These are phyloP conservation scores for Pomatorhinus ruficollis DNA, from an alignment of 2,113 vertebrate genomes.

Conservation along the genomic window DNA sequence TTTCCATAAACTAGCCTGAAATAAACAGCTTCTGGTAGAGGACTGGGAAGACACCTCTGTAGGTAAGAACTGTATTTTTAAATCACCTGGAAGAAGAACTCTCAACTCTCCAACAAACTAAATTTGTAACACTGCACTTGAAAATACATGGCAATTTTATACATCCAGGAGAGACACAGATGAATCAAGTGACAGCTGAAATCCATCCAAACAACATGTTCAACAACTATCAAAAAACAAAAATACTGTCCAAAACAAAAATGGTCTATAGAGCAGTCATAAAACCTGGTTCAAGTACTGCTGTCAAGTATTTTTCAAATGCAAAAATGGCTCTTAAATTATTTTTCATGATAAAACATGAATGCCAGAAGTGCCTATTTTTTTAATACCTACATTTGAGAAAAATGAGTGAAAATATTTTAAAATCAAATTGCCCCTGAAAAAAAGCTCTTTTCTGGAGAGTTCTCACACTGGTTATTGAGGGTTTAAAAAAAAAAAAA, in stretches of 20 bases:
- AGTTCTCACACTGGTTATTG: neutral
- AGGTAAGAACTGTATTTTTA: neutral
- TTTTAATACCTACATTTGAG: neutral
- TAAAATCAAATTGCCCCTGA: neutral
- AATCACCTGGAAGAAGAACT: neutral
- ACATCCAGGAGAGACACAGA: neutral
- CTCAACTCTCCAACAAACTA: neutral
- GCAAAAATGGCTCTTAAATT: neutral
- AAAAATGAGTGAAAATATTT: neutral
- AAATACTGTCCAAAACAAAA: neutral
- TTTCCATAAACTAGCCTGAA: neutral
- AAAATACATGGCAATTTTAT: neutral
- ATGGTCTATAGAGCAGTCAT: neutral
- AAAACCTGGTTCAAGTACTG: neutral
- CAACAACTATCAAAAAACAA: neutral
- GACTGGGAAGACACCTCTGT: neutral
- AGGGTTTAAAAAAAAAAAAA: neutral
- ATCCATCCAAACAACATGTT: neutral
- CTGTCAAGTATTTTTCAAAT: neutral
- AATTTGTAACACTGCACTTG: neutral
- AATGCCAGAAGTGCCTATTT: neutral
- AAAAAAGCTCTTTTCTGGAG: neutral
- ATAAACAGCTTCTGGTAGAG: neutral
- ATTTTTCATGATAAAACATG: neutral
- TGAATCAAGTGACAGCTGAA: neutral